Evolutionary conservation across 2,797 vertebrate species (phyloP).

Genomic region (Hipposideros larvatus): DNA sequence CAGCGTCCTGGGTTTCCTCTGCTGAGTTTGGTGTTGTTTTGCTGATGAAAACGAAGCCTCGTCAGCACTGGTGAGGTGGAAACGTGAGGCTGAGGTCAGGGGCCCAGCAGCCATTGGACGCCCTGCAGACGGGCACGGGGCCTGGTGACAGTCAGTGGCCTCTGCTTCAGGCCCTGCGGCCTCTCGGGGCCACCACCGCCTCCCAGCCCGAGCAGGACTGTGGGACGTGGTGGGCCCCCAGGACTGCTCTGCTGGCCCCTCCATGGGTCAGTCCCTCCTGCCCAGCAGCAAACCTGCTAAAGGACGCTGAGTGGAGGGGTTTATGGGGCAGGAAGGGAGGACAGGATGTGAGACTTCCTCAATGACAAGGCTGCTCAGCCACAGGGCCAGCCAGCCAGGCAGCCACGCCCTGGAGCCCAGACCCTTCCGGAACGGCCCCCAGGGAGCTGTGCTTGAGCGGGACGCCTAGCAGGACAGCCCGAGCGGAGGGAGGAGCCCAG

Average conservation of each 20-base stretch:
- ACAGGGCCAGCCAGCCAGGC: too few species aligned
- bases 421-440: neutral
- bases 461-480: fast-evolving
- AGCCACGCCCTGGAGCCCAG: neutral
- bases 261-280: fast-evolving
- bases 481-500: fast-evolving
- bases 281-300: neutral
- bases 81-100: neutral
- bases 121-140: neutral
- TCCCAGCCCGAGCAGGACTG: neutral
- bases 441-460: neutral
- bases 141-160: neutral
- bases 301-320: fast-evolving
- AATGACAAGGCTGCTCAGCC: too few species aligned
- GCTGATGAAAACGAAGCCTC: too few species aligned
- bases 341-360: neutral
- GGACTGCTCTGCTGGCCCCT: neutral
- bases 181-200: fast-evolving
- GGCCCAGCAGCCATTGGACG: too few species aligned
- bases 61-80: fast-evolving
- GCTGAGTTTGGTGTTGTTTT: neutral
- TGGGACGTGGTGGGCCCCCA: neutral
- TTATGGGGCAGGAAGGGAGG: constrained; percentile 9
- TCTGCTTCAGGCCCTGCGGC: fast-evolving
- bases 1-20: neutral